A percentile compares a stretch with the other conserved stretches of the same genome.
Conservation (phyloP, 2,797 vertebrate species). For the Diplodus sargus region DNA sequence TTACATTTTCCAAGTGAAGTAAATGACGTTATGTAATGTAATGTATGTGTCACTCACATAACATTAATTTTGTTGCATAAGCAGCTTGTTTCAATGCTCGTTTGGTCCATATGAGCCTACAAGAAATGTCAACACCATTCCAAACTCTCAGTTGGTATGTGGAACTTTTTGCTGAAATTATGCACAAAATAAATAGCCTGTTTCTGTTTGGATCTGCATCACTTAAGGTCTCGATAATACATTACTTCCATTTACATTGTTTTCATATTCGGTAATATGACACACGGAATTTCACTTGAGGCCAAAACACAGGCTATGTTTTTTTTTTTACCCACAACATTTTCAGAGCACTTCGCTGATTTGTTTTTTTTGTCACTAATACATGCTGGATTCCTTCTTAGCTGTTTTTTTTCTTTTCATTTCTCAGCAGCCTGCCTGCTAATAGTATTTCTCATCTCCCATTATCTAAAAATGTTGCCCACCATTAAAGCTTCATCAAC, state of each 20-base stretch:
- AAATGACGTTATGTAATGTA: too few relatives aligned
- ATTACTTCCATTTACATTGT: background rate
- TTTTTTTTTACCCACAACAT: background rate
- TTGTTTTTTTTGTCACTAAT: background rate
- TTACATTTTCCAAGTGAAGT: too few relatives aligned
- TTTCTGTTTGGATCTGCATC: conserved; percentile 6
- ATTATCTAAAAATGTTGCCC: conserved; percentile 23
- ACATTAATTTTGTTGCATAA: too few relatives aligned
- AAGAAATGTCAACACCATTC: background rate
- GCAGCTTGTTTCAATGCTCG: too few relatives aligned
- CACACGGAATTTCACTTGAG: conserved; percentile 1
- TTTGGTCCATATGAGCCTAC: too few relatives aligned
- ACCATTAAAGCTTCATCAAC: conserved; percentile 28
- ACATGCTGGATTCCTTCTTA: background rate
- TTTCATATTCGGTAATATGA: background rate
- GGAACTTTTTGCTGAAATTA: background rate
- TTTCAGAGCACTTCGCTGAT: background rate
- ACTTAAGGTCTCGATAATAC: conserved; percentile 1
- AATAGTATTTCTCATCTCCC: conserved; percentile 20
- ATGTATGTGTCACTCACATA: too few relatives aligned
- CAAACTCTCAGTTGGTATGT: background rate
- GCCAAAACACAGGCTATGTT: background rate
- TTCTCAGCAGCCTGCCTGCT: conserved; percentile 24
- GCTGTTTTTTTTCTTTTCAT: conserved; percentile 6
- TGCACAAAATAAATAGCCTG: background rate